Conservation (phyloP, 2,888 invertebrate genomes). For the Hydroisotoma schaefferi region DNA sequence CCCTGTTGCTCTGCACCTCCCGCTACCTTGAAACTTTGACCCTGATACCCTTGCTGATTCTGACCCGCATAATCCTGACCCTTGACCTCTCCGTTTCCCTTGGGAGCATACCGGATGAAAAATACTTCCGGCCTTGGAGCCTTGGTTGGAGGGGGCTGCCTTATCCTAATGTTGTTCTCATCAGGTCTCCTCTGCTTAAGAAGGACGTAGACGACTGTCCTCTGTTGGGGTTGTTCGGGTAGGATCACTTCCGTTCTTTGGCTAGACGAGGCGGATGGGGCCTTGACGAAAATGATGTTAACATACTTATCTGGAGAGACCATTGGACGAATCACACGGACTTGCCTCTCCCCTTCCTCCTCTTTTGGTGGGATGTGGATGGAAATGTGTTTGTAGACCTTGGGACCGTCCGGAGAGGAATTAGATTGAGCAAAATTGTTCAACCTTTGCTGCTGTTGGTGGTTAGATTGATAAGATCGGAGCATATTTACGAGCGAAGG, state of each 20-base stretch:
- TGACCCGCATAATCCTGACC: not conserved
- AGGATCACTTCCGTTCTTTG: constrained; percentile 79
- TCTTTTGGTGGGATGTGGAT: constrained; percentile 87
- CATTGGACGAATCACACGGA: constrained; percentile 60
- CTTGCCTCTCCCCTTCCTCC: constrained; percentile 62
- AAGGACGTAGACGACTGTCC: constrained; percentile 81
- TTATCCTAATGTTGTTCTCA: constrained; percentile 72
- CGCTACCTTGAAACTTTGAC: not conserved
- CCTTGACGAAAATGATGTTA: constrained; percentile 87
- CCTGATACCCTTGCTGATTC: not conserved
- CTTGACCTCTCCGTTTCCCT: constrained; percentile 48
- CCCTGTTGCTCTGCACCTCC: not conserved
- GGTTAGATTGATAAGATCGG: not conserved
- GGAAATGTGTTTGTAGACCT: constrained; percentile 78
- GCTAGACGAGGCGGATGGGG: constrained; percentile 65
- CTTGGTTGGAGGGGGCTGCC: constrained; percentile 71
- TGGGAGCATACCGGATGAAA: constrained; percentile 75
- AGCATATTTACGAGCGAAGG: not conserved
- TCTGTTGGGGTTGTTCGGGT: constrained; percentile 67
- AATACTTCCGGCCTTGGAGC: constrained; percentile 85
- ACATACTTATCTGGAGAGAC: constrained; percentile 80
- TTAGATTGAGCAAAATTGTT: not conserved
- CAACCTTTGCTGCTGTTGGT: not conserved
- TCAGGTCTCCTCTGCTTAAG: constrained; percentile 85
- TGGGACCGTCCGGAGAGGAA: constrained; percentile 1